phyloP scores from a whole-genome alignment of 2,113 vertebrate species.

The Centropus unirufus region DNA sequence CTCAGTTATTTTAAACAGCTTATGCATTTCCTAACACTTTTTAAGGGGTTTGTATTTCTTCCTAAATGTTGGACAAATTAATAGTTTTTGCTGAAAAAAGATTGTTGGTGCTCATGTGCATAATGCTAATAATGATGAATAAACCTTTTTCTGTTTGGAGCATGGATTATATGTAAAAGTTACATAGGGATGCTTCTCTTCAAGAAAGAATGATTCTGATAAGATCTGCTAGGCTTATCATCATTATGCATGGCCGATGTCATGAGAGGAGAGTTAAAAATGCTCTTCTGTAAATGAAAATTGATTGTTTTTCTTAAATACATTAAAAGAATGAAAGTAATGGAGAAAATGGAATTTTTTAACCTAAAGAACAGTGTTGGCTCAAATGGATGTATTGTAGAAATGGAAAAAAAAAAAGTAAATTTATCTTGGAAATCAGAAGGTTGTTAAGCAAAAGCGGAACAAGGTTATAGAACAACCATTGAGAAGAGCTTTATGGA shows the following conservation, averaged over 20 bases:
- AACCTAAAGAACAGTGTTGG: neutral
- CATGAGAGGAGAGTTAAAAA: neutral
- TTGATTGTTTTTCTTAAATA: neutral
- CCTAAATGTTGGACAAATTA: neutral
- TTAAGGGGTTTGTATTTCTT: neutral
- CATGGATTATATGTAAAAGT: neutral
- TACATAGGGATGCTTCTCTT: neutral
- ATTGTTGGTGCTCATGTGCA: neutral
- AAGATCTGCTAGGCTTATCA: neutral
- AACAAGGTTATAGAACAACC: neutral
- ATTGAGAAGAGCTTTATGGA: neutral
- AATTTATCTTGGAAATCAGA: neutral
- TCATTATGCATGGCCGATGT: rapidly evolving
- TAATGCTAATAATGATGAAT: neutral
- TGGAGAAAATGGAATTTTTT: neutral
- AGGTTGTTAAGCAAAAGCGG: neutral
- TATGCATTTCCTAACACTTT: neutral
- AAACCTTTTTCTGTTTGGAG: neutral
- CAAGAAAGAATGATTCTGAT: neutral
- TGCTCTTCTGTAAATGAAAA: neutral
- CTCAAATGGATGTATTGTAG: neutral
- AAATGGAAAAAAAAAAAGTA: neutral
- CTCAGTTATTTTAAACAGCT: neutral
- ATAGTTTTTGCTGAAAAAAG: neutral
- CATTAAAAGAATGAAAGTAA: neutral